Evolutionary conservation across 2,888 invertebrate species (phyloP).

Genomic region (Lepeophtheirus nordmannii): DNA sequence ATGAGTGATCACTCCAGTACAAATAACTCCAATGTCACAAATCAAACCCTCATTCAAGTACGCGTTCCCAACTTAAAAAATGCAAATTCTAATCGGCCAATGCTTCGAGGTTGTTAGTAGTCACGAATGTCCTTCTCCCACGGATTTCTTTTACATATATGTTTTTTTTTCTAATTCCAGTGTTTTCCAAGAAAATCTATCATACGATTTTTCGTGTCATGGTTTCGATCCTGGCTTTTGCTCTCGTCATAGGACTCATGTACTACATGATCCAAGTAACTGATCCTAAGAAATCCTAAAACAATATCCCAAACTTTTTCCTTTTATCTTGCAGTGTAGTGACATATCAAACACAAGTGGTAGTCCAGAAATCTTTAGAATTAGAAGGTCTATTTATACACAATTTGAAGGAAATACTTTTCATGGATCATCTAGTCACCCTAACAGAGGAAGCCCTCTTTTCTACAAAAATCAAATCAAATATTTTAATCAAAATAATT

Average conservation of each 20-base stretch:
- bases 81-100: constrained; percentile 1
- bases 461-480: too few species aligned
- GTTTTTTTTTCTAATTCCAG: neutral
- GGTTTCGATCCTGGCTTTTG: neutral
- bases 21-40: neutral
- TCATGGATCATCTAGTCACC: too few species aligned
- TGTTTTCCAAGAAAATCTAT: neutral
- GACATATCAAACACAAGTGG: too few species aligned
- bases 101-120: neutral
- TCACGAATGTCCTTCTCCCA: neutral
- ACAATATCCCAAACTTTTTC: too few species aligned
- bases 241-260: neutral
- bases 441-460: too few species aligned
- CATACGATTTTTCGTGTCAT: constrained; percentile 1
- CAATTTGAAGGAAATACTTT: too few species aligned
- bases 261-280: neutral
- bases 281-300: neutral
- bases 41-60: constrained; percentile 1
- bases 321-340: too few species aligned
- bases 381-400: too few species aligned
- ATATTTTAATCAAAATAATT: too few species aligned
- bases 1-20: too few species aligned
- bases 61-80: neutral
- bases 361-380: too few species aligned
- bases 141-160: too few species aligned